Conservation (phyloP, 35 echinoderm and acorn worm species). For the Patiria miniata region DNA sequence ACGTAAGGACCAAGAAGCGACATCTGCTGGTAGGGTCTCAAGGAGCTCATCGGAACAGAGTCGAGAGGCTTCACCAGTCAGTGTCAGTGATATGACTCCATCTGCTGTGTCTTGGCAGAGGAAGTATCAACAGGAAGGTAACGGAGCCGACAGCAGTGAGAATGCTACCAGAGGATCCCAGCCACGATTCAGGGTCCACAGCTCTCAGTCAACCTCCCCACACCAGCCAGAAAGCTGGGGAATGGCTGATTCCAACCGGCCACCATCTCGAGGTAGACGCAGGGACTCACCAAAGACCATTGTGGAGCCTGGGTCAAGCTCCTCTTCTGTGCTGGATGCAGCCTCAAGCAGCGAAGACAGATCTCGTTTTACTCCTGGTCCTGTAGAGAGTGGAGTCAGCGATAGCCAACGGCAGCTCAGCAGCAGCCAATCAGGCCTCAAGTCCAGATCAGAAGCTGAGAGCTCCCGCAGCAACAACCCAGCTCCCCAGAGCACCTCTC, state of each 20-base stretch:
- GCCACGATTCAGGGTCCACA: constrained; percentile 51
- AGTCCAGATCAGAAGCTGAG: constrained; percentile 31
- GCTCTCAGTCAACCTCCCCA: constrained; percentile 50
- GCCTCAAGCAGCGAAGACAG: constrained; percentile 27
- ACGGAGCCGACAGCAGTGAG: constrained; percentile 59
- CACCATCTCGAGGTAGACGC: constrained; percentile 11
- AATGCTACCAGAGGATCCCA: constrained; percentile 38
- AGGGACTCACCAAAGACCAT: constrained; percentile 37
- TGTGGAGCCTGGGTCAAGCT: constrained; percentile 26
- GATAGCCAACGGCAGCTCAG: constrained; percentile 36
- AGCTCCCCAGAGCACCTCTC: constrained; percentile 28
- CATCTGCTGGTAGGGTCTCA: constrained; percentile 9
- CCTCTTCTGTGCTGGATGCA: constrained; percentile 10
- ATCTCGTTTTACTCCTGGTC: not conserved
- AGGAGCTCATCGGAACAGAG: constrained; percentile 17
- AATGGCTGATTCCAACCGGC: constrained; percentile 27
- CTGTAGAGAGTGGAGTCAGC: constrained; percentile 18
- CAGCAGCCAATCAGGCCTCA: not conserved
- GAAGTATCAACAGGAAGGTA: constrained; percentile 57
- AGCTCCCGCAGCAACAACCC: constrained; percentile 23
- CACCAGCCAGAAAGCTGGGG: constrained; percentile 49
- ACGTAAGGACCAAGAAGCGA: not conserved
- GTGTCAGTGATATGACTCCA: constrained; percentile 12
- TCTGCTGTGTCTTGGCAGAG: constrained; percentile 33
- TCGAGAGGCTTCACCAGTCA: constrained; percentile 36